Conservation (phyloP, 2,113 vertebrate genomes). For the Urocitellus parryii region DNA sequence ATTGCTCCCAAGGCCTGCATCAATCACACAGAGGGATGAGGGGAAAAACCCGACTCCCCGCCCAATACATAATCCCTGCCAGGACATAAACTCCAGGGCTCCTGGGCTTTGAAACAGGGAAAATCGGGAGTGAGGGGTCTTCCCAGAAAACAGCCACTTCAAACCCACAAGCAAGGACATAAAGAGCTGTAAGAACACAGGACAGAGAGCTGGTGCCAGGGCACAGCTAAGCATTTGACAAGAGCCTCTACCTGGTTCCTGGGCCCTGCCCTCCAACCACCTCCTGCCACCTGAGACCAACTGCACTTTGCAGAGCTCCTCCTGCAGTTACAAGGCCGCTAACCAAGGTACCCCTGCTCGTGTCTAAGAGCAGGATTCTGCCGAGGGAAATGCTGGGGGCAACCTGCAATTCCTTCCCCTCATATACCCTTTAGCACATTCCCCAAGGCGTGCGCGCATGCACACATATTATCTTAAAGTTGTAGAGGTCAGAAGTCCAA, state of each 20-base stretch:
- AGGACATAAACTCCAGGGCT: background rate
- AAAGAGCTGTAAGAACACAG: background rate
- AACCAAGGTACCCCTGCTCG: background rate
- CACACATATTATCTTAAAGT: background rate
- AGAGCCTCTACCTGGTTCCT: background rate
- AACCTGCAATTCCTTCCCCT: too few relatives aligned
- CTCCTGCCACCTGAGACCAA: background rate
- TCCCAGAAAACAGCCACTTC: background rate
- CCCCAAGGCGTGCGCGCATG: background rate
- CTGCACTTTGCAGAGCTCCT: background rate
- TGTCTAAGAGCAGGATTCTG: fast-evolving
- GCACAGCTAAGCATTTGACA: background rate
- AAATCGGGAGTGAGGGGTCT: too few relatives aligned
- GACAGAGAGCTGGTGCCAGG: fast-evolving
- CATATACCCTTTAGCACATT: background rate
- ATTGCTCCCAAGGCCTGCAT: fast-evolving
- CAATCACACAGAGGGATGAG: background rate
- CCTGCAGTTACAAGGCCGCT: background rate
- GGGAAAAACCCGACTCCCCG: fast-evolving
- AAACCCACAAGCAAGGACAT: background rate
- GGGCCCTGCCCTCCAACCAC: background rate
- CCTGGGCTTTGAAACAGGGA: fast-evolving
- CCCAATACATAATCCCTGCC: background rate
- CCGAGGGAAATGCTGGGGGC: background rate
- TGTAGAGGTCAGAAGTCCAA: background rate